A percentile compares a stretch with the other conserved stretches of the same genome.
These are phyloP conservation scores for Chironomus tepperi DNA, from an alignment of 1,140 invertebrate species.

Conservation along the genomic window DNA sequence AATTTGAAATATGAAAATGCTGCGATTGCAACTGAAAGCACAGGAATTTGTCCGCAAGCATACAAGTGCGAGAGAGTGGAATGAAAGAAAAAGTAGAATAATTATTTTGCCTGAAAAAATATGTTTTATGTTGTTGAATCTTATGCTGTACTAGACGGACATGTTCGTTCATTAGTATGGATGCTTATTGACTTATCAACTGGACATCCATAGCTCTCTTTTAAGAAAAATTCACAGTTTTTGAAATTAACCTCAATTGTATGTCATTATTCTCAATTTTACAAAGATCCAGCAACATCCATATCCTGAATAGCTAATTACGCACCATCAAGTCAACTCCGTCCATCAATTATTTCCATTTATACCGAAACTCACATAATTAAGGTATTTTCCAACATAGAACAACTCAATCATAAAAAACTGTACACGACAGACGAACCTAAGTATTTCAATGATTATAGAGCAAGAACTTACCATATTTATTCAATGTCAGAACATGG, in stretches of 20 bases:
- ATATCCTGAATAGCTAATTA: neutral
- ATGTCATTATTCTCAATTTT: neutral
- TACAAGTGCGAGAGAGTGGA: neutral
- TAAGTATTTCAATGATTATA: too few species aligned
- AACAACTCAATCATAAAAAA: too few species aligned
- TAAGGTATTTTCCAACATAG: too few species aligned
- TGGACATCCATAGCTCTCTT: too few species aligned
- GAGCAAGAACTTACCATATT: neutral
- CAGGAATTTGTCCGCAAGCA: conserved; percentile 5
- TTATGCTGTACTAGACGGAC: too few species aligned
- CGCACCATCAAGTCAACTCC: neutral
- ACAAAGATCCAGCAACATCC: neutral
- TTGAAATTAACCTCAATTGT: too few species aligned
- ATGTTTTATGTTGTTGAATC: too few species aligned
- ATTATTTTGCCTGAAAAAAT: conserved; percentile 6
- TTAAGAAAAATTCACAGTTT: too few species aligned
- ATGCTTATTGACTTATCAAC: too few species aligned
- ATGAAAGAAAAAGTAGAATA: neutral
- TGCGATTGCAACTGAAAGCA: neutral
- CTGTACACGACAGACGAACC: too few species aligned
- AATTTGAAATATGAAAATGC: neutral
- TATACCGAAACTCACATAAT: neutral
- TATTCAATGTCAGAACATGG: conserved; percentile 2
- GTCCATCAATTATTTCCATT: neutral
- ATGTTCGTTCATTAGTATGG: neutral